Conservation (phyloP, 2,113 vertebrate species). For the Canis aureus region DNA sequence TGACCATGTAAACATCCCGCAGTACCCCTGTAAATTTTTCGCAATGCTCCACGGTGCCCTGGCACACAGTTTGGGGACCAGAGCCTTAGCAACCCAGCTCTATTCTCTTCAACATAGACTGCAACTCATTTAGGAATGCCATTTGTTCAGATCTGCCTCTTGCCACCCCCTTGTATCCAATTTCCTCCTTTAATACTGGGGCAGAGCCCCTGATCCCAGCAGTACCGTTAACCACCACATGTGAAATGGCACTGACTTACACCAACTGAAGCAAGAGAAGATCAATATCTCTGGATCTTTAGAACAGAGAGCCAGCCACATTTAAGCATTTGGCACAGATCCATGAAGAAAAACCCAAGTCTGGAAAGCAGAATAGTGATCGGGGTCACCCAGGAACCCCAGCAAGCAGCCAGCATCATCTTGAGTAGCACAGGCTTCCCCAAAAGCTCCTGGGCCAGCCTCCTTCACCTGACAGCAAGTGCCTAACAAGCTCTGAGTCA, state of each 20-base stretch:
- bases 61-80: background rate
- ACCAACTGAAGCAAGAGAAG: background rate
- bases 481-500: no score
- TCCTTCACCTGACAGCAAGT: background rate
- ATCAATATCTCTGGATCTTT: background rate
- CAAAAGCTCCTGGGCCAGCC: background rate
- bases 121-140: background rate
- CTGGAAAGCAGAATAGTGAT: background rate
- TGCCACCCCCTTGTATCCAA: background rate
- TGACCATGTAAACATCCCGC: background rate
- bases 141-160: background rate
- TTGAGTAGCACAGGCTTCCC: accelerated
- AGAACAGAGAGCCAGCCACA: background rate
- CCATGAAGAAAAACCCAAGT: background rate
- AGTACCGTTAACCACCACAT: background rate
- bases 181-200: background rate
- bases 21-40: background rate
- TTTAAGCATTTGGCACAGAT: background rate
- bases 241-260: background rate
- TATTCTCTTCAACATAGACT: background rate
- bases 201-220: background rate
- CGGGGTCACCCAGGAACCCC: background rate
- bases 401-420: accelerated
- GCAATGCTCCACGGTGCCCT: background rate
- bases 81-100: background rate